These are phyloP conservation scores for Paramisgurnus dabryanus DNA, from an alignment of 2,113 vertebrate species.

Conservation along the genomic window DNA sequence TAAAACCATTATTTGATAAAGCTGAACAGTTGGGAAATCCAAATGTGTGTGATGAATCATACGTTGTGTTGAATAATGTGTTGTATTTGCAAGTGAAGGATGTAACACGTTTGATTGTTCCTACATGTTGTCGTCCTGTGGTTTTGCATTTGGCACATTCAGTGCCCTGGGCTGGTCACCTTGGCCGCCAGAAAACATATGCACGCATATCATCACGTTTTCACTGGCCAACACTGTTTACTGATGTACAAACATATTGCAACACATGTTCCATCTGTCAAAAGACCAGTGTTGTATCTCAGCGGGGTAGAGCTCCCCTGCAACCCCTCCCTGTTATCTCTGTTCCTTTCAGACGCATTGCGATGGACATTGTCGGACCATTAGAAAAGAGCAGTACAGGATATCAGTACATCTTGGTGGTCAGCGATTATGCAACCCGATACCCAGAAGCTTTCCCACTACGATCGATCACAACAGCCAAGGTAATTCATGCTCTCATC, in stretches of 20 bases:
- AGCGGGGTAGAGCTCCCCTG: not conserved
- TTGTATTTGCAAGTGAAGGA: not conserved
- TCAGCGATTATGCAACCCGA: no score
- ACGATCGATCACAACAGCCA: not conserved
- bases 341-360: not conserved
- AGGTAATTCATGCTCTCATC: not conserved
- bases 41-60: no score
- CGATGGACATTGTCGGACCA: not conserved
- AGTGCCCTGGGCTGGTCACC: not conserved
- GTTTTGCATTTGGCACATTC: not conserved
- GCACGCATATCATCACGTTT: not conserved
- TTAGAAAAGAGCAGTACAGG: not conserved
- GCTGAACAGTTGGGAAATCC: no score
- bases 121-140: not conserved
- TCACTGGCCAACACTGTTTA: not conserved
- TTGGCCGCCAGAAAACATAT: not conserved
- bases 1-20: no score
- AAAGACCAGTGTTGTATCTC: not conserved
- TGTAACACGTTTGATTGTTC: not conserved
- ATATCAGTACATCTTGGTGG: no score
- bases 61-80: not conserved
- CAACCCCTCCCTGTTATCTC: not conserved
- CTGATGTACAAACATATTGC: constrained; percentile 8
- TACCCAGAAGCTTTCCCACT: no score
- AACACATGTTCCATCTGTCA: not conserved